Evolutionary conservation across 2,113 vertebrate genomes (phyloP), one percentile per base, ranked within the genome.

Genomic region (Varanus komodoensis): DNA sequence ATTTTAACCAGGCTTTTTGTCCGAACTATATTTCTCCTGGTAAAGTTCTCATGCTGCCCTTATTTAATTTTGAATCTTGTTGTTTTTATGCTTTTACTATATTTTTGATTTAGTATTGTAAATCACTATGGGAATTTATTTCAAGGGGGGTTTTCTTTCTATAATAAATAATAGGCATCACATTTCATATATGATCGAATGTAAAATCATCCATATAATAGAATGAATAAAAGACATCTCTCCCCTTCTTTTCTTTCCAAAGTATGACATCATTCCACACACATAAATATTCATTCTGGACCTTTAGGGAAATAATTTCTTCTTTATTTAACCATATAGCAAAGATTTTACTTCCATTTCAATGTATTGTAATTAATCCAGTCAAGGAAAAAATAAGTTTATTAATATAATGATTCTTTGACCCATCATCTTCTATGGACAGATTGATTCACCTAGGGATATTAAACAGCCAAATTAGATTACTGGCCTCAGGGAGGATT

Each of bases 381-480:
- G 44, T 48, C 19, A 69, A 57, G 14, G 52, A 91, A 94, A 87
- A 88, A 87, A 7, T 34, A 85, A 19, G 23, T 32, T 73, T 87
- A 77, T 90, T 93, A 83, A 69, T 27, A 54, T 81, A 57, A 50
- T 83, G 38, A 57, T 8, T 82, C 38, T 86, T 92, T 89, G 4
- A 89, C 67, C 86, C 85, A 4, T 90, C 77, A 84, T 91, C 61
- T 74, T 14, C 25, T 89, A 61, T 19, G 82, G 67, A 73, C 44
- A 21, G 79, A 77, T 54, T 77, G 82, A 85, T 12, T 50, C 6
- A n/a, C 3, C 64, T 73, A 88, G 75, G 38, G 71, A 12, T 50
- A 57, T 27, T 54, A 74, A 87, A 54, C 23, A 89, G 54, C 68
- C 2, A 87, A 71, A 92, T 89, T 69, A 50, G 6, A 34, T 90